Evolutionary conservation across 1,140 invertebrate genomes (phyloP).

Genomic region (Telenomus remus): DNA sequence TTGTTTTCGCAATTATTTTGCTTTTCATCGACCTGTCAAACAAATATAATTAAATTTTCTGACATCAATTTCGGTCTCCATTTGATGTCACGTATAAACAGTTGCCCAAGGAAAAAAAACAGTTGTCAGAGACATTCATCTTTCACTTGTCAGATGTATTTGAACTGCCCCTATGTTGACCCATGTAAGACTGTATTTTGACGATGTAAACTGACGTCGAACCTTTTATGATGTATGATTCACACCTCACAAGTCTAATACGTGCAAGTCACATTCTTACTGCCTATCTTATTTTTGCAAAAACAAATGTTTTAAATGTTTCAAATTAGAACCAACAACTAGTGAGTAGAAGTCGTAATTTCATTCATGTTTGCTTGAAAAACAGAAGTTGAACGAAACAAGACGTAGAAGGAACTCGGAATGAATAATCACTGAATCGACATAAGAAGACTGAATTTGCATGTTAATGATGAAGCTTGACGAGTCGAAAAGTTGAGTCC

Average conservation of each 20-base stretch:
- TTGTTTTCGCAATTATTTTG: too few species aligned
- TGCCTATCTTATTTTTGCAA: too few species aligned
- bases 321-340: too few species aligned
- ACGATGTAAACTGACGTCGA: constrained; percentile 28
- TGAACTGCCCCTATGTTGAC: constrained; percentile 19
- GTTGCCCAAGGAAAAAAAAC: constrained; percentile 9
- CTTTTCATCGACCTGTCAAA: background rate
- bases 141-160: constrained; percentile 35
- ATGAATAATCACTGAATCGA: constrained; percentile 28
- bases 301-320: too few species aligned
- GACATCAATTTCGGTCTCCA: background rate
- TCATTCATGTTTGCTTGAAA: too few species aligned
- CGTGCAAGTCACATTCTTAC: too few species aligned
- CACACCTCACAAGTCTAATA: too few species aligned
- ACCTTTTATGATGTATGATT: constrained; percentile 14
- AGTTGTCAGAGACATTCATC: constrained; percentile 25
- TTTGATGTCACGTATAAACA: constrained; percentile 11
- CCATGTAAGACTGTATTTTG: background rate
- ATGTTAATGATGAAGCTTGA: constrained; percentile 47
- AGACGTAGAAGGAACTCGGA: background rate
- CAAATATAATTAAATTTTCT: background rate
- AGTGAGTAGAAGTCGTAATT: too few species aligned
- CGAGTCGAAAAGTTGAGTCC: constrained; percentile 35
- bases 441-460: constrained; percentile 53
- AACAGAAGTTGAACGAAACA: background rate